Evolutionary conservation across 2,888 invertebrate species (phyloP), one percentile per base, ranked within the genome.

Genomic region (Pelosia muscerda): DNA sequence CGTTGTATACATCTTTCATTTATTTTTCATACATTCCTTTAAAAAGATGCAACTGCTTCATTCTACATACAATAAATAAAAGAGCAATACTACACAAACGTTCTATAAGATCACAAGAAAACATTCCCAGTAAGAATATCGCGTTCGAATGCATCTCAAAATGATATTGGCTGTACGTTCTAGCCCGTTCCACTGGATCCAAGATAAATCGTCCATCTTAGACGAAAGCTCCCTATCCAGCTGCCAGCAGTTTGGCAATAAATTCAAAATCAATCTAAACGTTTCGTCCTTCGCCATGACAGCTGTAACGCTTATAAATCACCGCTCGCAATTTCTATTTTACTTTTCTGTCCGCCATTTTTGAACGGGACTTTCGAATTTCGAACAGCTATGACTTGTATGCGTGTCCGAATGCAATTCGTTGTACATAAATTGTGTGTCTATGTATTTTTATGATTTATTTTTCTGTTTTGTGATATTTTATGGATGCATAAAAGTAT

Each of bases 211-310:
- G 90, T 81, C 83, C 81, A 86, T 89, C 91, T 91, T 86, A 88
- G 88, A 87, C 83, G 88, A 88, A 85, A 90, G 87, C 86, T 83
- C 73, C 72, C 79, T 76, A 75, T 77, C 69, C 25, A 58, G 67
- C 81, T 85, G 87, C 87, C 86, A 88, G 85, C 86, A 86, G 88
- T 89, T 87, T 84, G 85, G 87, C 91, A 90, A 92, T 92, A 92
- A 90, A 92, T 92, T 89, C 85, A 86, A 87, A 91, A 92, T 92
- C 91, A 91, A 91, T 92, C 89, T 87, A 86, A 86, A 85, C 78
- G 70, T 78, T 74, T 74, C 71, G 77, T 77, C 76, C 78, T 77
- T 78, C 71, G 72, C 72, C 74, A 77, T 78, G 71, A 76, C 75
- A 77, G 66, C 58, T 76, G 67, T 72, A 70, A 70, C 65, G 72